Base-by-base conservation (phyloP, 2,797 vertebrate species). In the Gobionotothen gibberifrons region DNA sequence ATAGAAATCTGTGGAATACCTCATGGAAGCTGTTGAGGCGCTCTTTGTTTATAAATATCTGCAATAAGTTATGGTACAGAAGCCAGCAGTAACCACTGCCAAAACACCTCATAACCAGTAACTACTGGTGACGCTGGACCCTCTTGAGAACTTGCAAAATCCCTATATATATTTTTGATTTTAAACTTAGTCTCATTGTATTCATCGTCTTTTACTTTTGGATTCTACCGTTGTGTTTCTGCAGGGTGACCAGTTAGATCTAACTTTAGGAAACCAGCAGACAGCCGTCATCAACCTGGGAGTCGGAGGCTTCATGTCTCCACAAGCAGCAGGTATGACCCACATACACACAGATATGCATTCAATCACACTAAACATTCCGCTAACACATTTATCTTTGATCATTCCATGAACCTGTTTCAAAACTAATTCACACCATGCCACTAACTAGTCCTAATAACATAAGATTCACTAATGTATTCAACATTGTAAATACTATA, bases 221-320 rank as follows among this genome's bases (percentile, higher is more conserved):
- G 8, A 36, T 44, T 48, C 71, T 15, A 47, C 15, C 39, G 66
- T 32, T 60, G 49, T 39, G 40, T 4, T 48, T 49, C 54, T 86
- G 78, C 91, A 99, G 97, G 93, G 93, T 76, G 97, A 99, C 81
- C 96, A 96, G 74, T 93, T 96, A 71, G 98, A 99, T 89, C 96
- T 96, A 88, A 93, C 94, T 89, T 93, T 98, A 89, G 94, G 95
- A 84, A 94, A 96, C 88, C 98, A 98, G 87, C 97, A 98, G 86
- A 95, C 97, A 14, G 96, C 97, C 46, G 96, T 97, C 84, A 96
- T 99, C 91, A 98, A 98, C 90, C 94, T 99, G 78, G 97, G 97
- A 90, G 95, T 97, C 58, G 96, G 97, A 80, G 93, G 96, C 76
- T 98, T 99, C 90, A 96, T 97, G 95, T 96, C 96, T 75, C 94